Base-by-base conservation (phyloP, 1,140 invertebrate genomes). In the Brachionus calyciflorus region DNA sequence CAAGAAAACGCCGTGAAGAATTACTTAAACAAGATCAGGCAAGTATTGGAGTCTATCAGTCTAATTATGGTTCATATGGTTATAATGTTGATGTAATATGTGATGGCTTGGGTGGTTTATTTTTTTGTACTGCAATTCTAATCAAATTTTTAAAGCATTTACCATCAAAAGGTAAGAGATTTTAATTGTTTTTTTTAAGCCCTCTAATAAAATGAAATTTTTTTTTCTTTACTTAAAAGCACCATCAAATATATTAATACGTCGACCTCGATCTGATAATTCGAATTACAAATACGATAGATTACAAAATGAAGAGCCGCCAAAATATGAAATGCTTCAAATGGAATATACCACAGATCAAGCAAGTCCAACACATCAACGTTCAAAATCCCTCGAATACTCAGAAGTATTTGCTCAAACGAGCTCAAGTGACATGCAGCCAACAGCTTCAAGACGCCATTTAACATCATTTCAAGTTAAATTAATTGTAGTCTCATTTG, bases 31-130 rank as follows among this genome's bases (percentile, higher is more conserved):
- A 37, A 37, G 9, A 37, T 37, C 33, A 37, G 0, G 40, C 12
- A 3, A 41, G n/a, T 30, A 65, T 44, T 65, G 60, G 60, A 0
- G 60, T 65, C 24, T 65, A 65, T 28, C 60, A 65, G 19, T 65
- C 60, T 9, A 65, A 65, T 41, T 65, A 65, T 7, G 60, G 60
- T 28, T 65, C 60, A 9, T 65, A 14, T 44, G 60, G 60, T 41
- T 65, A 65, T 28, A 65, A 65, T 65, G 60, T 65, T 14, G 60
- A 65, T 24, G 60, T 65, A 9, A 65, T 65, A 40, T 65, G 60
- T 65, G 60, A 65, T 1, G 60, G 60, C 24, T 19, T 65, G 41
- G 60, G 2, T 12, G 60, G 60, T 24, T 3, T 44, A 4, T 65
- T 65, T 65, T 65, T 65, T 3, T 65, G 60, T 24, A 44, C 14